Evolutionary conservation across 2,113 vertebrate genomes (phyloP).

Genomic region (Uropsilus gracilis): DNA sequence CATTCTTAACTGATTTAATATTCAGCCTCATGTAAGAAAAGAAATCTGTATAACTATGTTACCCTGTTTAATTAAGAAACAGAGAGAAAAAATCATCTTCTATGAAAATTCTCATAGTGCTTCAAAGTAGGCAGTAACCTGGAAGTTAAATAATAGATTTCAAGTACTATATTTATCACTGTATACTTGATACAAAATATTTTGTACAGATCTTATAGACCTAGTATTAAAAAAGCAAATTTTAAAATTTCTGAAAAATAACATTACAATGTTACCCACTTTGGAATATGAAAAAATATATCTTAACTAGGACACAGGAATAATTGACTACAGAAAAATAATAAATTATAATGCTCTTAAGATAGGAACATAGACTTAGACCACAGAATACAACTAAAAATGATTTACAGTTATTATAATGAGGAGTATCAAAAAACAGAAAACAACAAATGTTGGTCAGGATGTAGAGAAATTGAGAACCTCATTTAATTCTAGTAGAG

Average conservation of each 20-base stretch:
- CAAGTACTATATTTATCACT: not conserved
- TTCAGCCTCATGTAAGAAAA: not conserved
- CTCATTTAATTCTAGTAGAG: too few species aligned
- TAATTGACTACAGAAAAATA: not conserved
- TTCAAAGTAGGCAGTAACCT: not conserved
- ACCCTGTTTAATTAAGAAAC: not conserved
- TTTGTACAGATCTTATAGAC: not conserved
- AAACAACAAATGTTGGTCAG: too few species aligned
- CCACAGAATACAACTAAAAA: not conserved
- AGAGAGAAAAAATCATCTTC: not conserved
- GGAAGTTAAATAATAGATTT: not conserved
- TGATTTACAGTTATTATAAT: too few species aligned
- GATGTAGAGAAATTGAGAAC: too few species aligned
- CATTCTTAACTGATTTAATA: not conserved
- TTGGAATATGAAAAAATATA: not conserved
- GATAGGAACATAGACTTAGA: not conserved
- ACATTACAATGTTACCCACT: not conserved
- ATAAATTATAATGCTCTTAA: not conserved
- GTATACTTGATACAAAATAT: not conserved
- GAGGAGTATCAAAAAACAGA: too few species aligned
- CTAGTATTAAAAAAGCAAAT: not conserved
- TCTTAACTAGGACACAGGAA: not conserved
- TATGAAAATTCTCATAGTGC: not conserved
- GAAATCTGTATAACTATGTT: not conserved
- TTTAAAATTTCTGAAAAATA: not conserved